A percentile compares a stretch with the other conserved stretches of the same genome.
Conservation (phyloP, 1,140 invertebrate species). For the Limonius californicus region DNA sequence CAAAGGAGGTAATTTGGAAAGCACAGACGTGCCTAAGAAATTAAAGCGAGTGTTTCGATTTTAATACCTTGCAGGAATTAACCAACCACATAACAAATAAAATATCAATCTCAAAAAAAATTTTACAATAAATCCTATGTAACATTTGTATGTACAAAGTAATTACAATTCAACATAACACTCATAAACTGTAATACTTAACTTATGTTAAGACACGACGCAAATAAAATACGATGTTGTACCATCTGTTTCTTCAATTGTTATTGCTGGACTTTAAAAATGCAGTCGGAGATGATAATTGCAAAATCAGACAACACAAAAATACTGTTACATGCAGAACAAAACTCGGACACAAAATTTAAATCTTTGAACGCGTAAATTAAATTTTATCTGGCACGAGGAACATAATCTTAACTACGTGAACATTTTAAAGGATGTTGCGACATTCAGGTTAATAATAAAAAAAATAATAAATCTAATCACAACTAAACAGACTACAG, state of each 20-base stretch:
- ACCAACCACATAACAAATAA: conserved; percentile 31
- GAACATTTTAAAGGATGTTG: conserved; percentile 17
- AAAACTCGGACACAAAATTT: too few species aligned
- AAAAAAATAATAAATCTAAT: conserved; percentile 23
- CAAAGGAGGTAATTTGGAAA: too few species aligned
- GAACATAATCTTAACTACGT: conserved; percentile 34
- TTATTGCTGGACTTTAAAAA: neutral
- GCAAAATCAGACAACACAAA: conserved; percentile 14
- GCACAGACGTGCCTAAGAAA: too few species aligned
- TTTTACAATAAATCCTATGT: conserved; percentile 33
- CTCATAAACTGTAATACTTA: conserved; percentile 5
- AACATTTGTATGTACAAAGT: conserved; percentile 42
- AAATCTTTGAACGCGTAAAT: neutral
- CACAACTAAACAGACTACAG: too few species aligned
- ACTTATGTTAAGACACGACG: neutral
- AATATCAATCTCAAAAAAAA: conserved; percentile 25
- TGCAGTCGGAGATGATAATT: neutral
- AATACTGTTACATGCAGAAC: conserved; percentile 16
- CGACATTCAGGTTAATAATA: neutral
- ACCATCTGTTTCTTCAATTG: conserved; percentile 6
- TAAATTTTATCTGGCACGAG: conserved; percentile 36
- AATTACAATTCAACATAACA: conserved; percentile 13
- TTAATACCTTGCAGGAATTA: too few species aligned
- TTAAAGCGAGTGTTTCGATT: too few species aligned
- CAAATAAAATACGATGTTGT: neutral